A percentile compares a stretch with the other conserved stretches of the same genome.
Conservation (phyloP, 1,140 invertebrate species). For the Drosophila oshimai region DNA sequence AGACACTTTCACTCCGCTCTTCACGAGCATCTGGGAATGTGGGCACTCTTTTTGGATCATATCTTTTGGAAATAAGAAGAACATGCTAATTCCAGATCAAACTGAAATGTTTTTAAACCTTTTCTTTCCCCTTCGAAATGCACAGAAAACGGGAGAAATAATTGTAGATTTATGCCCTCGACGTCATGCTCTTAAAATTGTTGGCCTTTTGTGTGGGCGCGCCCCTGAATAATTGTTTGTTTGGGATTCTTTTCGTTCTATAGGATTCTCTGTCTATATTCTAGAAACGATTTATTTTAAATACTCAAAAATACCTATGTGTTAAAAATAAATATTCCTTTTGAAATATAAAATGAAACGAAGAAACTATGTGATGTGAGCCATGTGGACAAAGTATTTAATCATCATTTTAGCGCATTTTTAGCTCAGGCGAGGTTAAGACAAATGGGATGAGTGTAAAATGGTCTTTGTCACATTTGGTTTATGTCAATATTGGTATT, state of each 20-base stretch:
- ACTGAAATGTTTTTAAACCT: not conserved
- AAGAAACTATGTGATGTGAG: not conserved
- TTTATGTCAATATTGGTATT: constrained; percentile 33
- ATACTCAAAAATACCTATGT: not conserved
- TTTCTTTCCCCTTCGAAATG: not conserved
- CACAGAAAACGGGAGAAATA: constrained; percentile 6
- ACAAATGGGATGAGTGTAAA: constrained; percentile 11
- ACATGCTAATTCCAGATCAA: constrained; percentile 21
- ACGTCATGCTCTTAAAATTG: constrained; percentile 9
- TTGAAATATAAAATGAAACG: not conserved
- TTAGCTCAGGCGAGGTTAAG: not conserved
- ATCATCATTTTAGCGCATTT: constrained; percentile 10
- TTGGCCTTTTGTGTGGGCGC: not conserved
- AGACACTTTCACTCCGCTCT: constrained; percentile 11
- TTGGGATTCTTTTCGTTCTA: not conserved
- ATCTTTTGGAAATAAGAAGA: constrained; percentile 6
- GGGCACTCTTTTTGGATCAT: not conserved
- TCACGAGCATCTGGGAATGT: not conserved
- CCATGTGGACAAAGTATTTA: constrained; percentile 3
- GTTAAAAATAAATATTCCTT: constrained; percentile 1
- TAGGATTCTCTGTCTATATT: not conserved
- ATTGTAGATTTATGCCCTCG: not conserved
- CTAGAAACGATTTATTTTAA: not conserved
- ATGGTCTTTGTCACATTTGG: constrained; percentile 9
- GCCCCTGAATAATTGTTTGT: constrained; percentile 11